Conservation (phyloP, 2,797 vertebrate species). For the Enteromius thamalakanensis region DNA sequence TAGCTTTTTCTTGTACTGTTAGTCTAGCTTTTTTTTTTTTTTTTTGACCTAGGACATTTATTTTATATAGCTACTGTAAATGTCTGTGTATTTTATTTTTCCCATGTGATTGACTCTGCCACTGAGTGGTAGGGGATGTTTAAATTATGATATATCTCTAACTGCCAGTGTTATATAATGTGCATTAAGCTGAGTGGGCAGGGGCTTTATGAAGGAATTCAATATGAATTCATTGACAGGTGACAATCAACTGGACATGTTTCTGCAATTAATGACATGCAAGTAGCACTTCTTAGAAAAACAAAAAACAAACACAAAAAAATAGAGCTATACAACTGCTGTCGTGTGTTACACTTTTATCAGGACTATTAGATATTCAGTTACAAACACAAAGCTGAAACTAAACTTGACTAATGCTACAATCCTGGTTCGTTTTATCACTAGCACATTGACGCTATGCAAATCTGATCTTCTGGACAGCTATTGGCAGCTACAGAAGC, state of each 20-base stretch:
- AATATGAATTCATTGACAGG: conserved; percentile 53
- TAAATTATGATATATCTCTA: conserved; percentile 75
- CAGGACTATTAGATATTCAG: conserved; percentile 39
- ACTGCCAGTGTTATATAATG: conserved; percentile 69
- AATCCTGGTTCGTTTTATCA: conserved; percentile 42
- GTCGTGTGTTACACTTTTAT: conserved; percentile 55
- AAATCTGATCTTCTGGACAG: conserved; percentile 63
- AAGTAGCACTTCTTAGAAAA: conserved; percentile 51
- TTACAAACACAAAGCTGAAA: conserved; percentile 50
- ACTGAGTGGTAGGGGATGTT: conserved; percentile 77
- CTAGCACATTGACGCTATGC: conserved; percentile 69
- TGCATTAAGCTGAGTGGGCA: conserved; percentile 55
- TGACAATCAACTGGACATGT: conserved; percentile 63
- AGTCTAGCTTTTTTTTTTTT: conserved; percentile 45
- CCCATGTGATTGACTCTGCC: conserved; percentile 75
- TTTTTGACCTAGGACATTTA: conserved; percentile 54
- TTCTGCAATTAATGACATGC: conserved; percentile 36
- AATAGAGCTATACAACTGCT: conserved; percentile 64
- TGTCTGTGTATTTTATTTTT: conserved; percentile 73
- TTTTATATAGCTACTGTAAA: conserved; percentile 75
- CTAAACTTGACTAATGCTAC: conserved; percentile 60
- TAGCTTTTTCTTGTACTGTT: conserved; percentile 51
- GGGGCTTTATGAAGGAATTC: conserved; percentile 51
- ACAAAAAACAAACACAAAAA: not conserved
- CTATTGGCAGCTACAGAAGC: conserved; percentile 69